Evolutionary conservation across 2,797 vertebrate species (phyloP).

Genomic region (Chrysocyon brachyurus): DNA sequence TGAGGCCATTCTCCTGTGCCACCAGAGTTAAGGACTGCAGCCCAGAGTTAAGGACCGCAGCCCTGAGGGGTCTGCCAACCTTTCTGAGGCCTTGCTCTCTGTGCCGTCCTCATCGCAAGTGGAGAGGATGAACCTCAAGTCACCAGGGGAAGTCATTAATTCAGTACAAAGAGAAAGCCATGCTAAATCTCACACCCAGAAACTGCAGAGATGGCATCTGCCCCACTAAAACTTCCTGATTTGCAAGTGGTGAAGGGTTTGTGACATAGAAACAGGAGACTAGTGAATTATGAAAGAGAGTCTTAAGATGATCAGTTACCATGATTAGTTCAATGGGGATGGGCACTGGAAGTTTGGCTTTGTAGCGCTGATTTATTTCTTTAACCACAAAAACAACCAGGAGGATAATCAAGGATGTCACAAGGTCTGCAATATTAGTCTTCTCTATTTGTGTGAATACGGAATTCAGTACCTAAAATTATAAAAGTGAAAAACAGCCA

Average conservation of each 20-base stretch:
- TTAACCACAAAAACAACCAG: constrained; percentile 93
- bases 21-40: neutral
- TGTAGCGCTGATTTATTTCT: constrained; percentile 95
- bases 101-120: neutral
- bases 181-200: neutral
- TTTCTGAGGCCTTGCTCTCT: neutral
- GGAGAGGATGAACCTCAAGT: constrained; percentile 28
- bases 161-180: constrained; percentile 41
- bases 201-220: neutral
- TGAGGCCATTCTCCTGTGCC: neutral
- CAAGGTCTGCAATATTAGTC: constrained; percentile 94
- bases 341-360: constrained; percentile 94
- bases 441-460: constrained; percentile 92
- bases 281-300: neutral
- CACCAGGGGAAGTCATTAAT: neutral
- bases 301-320: constrained; percentile 89
- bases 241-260: neutral
- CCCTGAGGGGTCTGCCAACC: neutral
- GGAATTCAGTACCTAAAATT: constrained; percentile 91
- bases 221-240: neutral
- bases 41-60: neutral
- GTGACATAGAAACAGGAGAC: neutral
- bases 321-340: constrained; percentile 97
- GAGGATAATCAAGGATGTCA: constrained; percentile 94
- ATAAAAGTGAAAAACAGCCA: neutral